A percentile compares a stretch with the other conserved stretches of the same genome.
Evolutionary conservation across 2,797 vertebrate genomes (phyloP).

Genomic region (Pempheris klunzingeri): DNA sequence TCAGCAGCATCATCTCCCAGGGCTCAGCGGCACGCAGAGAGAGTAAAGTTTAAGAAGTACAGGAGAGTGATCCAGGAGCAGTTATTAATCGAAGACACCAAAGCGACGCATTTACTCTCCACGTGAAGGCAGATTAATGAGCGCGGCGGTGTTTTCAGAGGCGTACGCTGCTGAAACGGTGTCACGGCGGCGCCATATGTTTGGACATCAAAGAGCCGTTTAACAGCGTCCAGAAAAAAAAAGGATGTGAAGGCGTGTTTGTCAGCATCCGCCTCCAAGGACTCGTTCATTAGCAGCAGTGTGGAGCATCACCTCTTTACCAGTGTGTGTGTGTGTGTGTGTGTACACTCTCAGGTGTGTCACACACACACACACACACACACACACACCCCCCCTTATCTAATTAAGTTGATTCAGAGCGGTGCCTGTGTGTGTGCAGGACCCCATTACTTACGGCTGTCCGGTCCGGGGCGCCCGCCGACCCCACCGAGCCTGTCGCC

Average conservation of each 20-base stretch:
- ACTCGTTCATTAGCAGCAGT: slow-evolving; percentile 48
- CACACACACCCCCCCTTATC: slow-evolving; percentile 40
- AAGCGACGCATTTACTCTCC: slow-evolving; percentile 15
- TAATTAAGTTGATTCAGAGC: slow-evolving; percentile 85
- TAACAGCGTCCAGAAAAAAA: slow-evolving; percentile 33
- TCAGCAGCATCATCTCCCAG: background rate
- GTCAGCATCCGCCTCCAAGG: slow-evolving; percentile 47
- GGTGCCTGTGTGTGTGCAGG: slow-evolving; percentile 60
- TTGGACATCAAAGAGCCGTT: slow-evolving; percentile 43
- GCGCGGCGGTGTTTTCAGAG: slow-evolving; percentile 36
- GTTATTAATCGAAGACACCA: slow-evolving; percentile 1
- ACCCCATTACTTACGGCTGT: slow-evolving; percentile 83
- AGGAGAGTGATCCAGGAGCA: slow-evolving; percentile 4
- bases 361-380: slow-evolving; percentile 16
- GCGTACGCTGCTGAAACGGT: slow-evolving; percentile 21
- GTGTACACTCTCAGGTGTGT: slow-evolving; percentile 41
- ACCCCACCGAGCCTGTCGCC: slow-evolving; percentile 71
- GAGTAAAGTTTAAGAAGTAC: background rate
- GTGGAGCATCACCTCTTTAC: slow-evolving; percentile 55
- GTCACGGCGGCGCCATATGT: slow-evolving; percentile 45
- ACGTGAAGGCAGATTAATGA: slow-evolving; percentile 32
- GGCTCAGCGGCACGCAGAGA: no score
- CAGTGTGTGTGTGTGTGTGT: no score
- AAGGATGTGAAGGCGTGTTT: slow-evolving; percentile 39
- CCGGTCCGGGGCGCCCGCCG: slow-evolving; percentile 56